Conservation (phyloP, 1,140 invertebrate species). For the Drosophila sucinea region DNA sequence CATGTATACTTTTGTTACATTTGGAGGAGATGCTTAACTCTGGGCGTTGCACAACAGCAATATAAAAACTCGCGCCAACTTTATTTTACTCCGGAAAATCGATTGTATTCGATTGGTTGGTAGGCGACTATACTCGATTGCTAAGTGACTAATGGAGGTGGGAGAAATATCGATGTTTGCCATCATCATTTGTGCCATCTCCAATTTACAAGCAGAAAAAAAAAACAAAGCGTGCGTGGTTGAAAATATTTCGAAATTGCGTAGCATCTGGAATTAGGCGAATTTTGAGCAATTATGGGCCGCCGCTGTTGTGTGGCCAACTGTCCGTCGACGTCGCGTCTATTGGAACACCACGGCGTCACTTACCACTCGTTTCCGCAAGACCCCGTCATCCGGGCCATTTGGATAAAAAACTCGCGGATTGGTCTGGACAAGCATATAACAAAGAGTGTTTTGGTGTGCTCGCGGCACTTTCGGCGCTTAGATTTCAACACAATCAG, state of each 20-base stretch:
- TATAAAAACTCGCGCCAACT: no score
- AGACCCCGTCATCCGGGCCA: slow-evolving; percentile 81
- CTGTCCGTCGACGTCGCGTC: slow-evolving; percentile 77
- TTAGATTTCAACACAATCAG: slow-evolving; percentile 86
- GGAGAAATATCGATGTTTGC: no score
- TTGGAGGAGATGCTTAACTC: no score
- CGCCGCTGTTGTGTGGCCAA: slow-evolving; percentile 81
- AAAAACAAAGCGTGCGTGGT: slow-evolving; percentile 24
- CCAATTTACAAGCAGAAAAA: no score
- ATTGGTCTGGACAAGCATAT: slow-evolving; percentile 84
- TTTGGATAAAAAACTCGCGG: slow-evolving; percentile 84
- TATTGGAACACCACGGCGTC: slow-evolving; percentile 84
- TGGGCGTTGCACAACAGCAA: no score
- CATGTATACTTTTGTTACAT: no score
- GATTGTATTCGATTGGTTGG: no score
- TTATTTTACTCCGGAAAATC: no score
- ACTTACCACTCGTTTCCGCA: slow-evolving; percentile 85
- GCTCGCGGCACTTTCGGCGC: slow-evolving; percentile 86
- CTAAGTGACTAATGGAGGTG: no score
- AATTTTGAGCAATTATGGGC: slow-evolving; percentile 39
- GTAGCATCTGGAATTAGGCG: background rate
- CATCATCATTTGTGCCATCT: no score
- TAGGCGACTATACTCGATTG: no score
- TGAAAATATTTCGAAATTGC: background rate
- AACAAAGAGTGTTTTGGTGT: slow-evolving; percentile 85